phyloP scores from a whole-genome alignment of 2,797 vertebrate genomes.

The Pempheris klunzingeri region DNA sequence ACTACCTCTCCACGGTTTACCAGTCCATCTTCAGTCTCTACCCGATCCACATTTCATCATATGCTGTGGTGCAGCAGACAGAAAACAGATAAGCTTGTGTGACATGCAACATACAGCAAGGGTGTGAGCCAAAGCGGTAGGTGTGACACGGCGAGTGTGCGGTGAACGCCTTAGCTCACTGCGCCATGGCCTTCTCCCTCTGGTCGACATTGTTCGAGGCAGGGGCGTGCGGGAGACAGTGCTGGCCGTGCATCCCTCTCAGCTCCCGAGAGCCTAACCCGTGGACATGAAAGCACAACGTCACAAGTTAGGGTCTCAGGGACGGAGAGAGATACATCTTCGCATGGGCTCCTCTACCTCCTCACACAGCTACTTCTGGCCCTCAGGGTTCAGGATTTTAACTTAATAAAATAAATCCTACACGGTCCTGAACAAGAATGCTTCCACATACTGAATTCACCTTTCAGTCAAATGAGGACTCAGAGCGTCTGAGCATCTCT shows the following conservation, averaged over 20 bases:
- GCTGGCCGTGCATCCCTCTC: slow-evolving; percentile 93
- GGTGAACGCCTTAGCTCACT: slow-evolving; percentile 66
- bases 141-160: slow-evolving; percentile 24
- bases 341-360: slow-evolving; percentile 49
- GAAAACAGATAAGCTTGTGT: slow-evolving; percentile 17
- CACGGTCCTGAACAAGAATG: neutral
- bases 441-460: slow-evolving; percentile 1
- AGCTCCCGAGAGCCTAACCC: slow-evolving; percentile 99
- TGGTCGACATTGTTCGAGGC: slow-evolving; percentile 72
- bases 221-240: slow-evolving; percentile 49
- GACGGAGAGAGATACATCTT: slow-evolving; percentile 94
- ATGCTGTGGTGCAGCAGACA: neutral
- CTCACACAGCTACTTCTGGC: neutral
- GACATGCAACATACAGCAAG: slow-evolving; percentile 13
- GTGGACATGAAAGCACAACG: slow-evolving; percentile 99
- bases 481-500: slow-evolving; percentile 30
- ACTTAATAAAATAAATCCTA: neutral
- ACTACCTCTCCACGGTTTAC: slow-evolving; percentile 7
- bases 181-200: slow-evolving; percentile 53
- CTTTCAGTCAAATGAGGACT: slow-evolving; percentile 60
- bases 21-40: neutral
- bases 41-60: slow-evolving; percentile 8
- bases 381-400: neutral
- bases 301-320: slow-evolving; percentile 99
- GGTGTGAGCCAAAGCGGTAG: slow-evolving; percentile 31